Evolutionary conservation across 2,888 invertebrate genomes (phyloP), one percentile per base, ranked within the genome.

Genomic region (Macrosiphum euphorbiae): DNA sequence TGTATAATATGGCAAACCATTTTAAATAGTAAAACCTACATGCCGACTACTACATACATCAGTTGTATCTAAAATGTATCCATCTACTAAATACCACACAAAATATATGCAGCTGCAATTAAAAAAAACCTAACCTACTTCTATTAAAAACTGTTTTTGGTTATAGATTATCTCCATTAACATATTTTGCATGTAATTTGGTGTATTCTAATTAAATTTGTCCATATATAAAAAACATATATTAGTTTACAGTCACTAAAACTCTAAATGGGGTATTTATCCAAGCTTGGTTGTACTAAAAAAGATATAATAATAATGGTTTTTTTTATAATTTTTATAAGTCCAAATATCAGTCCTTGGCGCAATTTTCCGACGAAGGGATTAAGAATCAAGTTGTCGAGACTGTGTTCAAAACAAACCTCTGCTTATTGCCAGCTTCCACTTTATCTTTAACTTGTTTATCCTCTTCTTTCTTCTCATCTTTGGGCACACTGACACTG

Each of bases 381-480:
- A 61, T 90, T 67, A 90, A 94, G 94, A 90, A 94, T 94, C 94
- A 94, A 47, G 94, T 90, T 90, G 94, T 93, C 86, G 94, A 90
- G 94, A 94, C 90, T 86, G 90, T 85, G 94, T 90, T 86, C 90
- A 90, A 93, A 94, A 94, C 94, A 94, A 94, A 94, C 94, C 94
- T 94, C 94, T 94, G 94, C 94, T 94, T 94, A 52, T 67, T 94
- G 86, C 90, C 67, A 90, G 90, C 52, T 61, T 94, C 94, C 94
- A 90, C 61, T 90, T 90, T 94, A 94, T 94, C 94, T 94, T 94
- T 94, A 50, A 90, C 35, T 90, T 90, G 87, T 67, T 94, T 94
- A 47, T 94, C 94, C 94, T 94, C 94, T 90, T 94, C 94, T 90
- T 94, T 94, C 67, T 94, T 94, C 90, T 94, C 94, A 41, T 94